Evolutionary conservation across 2,797 vertebrate species (phyloP).

Genomic region (Glyptemys insculpta): DNA sequence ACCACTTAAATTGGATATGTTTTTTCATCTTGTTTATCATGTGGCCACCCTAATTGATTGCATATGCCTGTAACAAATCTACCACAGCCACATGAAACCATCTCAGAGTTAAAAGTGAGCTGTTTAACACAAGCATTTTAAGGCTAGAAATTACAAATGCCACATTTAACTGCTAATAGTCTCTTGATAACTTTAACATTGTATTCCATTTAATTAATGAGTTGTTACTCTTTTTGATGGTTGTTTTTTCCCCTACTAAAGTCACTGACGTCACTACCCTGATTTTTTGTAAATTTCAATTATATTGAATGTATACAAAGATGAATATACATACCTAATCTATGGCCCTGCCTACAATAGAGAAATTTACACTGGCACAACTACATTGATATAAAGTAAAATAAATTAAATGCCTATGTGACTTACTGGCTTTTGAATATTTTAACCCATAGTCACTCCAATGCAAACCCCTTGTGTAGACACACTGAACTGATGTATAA

Average conservation of each 20-base stretch:
- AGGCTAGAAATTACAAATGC: slow-evolving; percentile 1
- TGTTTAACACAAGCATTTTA: background rate
- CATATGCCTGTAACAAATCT: background rate
- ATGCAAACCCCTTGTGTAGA: background rate
- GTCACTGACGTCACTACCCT: background rate
- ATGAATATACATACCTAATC: background rate
- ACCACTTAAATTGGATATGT: background rate
- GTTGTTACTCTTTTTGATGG: background rate
- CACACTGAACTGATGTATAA: background rate
- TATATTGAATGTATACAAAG: background rate
- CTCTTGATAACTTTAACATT: slow-evolving; percentile 33
- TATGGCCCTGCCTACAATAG: fast-evolving
- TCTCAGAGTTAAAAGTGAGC: background rate
- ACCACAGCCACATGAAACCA: background rate
- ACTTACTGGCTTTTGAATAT: background rate
- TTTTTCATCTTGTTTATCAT: background rate
- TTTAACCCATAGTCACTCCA: background rate
- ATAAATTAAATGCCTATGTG: background rate
- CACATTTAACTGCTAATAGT: background rate
- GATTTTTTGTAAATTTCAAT: background rate
- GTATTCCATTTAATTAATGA: background rate
- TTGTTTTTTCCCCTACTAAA: background rate
- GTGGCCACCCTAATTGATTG: background rate
- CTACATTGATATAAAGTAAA: background rate
- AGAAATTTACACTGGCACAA: background rate